These are phyloP conservation scores for Oriolus oriolus DNA, from an alignment of 2,113 vertebrate genomes.

Conservation along the genomic window DNA sequence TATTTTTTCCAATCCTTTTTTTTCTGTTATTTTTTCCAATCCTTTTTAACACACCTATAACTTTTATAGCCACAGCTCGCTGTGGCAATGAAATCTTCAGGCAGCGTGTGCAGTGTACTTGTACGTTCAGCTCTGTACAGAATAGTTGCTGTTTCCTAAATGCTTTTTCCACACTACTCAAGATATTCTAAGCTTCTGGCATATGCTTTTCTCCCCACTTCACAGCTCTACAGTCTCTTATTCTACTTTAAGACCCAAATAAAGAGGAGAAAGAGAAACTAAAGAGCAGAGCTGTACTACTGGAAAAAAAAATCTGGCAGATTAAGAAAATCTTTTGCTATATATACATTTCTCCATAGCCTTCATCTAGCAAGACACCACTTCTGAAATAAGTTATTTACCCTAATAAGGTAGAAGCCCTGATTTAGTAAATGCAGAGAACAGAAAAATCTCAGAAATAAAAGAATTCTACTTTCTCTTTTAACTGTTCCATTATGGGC, in stretches of 20 bases:
- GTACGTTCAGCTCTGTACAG: rapidly evolving
- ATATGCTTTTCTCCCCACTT: not conserved
- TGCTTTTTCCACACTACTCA: not conserved
- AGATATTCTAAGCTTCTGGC: not conserved
- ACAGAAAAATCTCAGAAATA: not conserved
- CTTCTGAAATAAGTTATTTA: not conserved
- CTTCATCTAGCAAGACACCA: not conserved
- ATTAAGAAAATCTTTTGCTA: not conserved
- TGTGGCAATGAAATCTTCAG: not conserved
- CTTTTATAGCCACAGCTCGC: not conserved
- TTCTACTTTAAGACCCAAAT: not conserved
- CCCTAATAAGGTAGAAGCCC: not conserved
- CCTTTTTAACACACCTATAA: not conserved
- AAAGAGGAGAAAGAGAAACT: not conserved
- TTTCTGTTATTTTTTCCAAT: not conserved
- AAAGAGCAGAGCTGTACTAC: not conserved
- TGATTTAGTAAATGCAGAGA: not conserved
- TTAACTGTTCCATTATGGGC: not conserved
- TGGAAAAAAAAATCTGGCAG: not conserved
- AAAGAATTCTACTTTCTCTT: not conserved
- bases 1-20: not conserved
- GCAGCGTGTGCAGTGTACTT: rapidly evolving
- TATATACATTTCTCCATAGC: not conserved
- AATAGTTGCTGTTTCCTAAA: not conserved
- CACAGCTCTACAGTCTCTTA: not conserved